Base-by-base conservation (phyloP, 2,797 vertebrate genomes). In the Serranus cabrilla region DNA sequence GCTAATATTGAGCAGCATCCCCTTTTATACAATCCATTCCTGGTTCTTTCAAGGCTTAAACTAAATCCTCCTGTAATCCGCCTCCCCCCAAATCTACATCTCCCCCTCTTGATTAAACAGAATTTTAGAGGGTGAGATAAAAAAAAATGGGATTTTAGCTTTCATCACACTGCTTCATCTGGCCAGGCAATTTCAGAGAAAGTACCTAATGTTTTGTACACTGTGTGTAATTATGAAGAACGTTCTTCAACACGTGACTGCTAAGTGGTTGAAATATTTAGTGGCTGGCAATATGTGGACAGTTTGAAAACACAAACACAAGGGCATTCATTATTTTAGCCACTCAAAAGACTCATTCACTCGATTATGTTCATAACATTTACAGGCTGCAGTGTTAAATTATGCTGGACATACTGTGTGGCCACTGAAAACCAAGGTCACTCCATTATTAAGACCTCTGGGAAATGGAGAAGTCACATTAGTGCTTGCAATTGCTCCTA, bases 391-490 rank as follows among this genome's bases (percentile, higher is more conserved):
- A 71, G 43, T 61, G 78, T 86, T 84, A 76, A 84, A 91, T 89
- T 73, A 90, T 68, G 76, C 76, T 79, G 66, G 80, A 67, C 72
- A 74, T 69, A 57, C 47, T 74, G 64, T 77, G 82, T 61, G 74
- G 83, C 74, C 73, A 71, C 83, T 86, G 83, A 81, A 86, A 89
- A 85, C 81, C 84, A 87, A 89, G 89, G 85, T 90, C 81, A 80
- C 79, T 85, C 78, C 72, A 84, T 91, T 91, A 89, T 83, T 71
- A 88, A 86, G 85, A 83, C 76, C 90, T 89, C 77, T 78, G 76
- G 66, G 85, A 78, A 82, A 83, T 65, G 69, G 79, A 86, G 61
- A 86, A 86, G 87, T 88, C 78, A 86, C 86, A 90, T 90, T 89
- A 90, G 83, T 80, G 81, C 76, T 61, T 21, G 76, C 75, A 74